phyloP scores from a whole-genome alignment of 1,140 invertebrate species.

The Pollicipes pollicipes region DNA sequence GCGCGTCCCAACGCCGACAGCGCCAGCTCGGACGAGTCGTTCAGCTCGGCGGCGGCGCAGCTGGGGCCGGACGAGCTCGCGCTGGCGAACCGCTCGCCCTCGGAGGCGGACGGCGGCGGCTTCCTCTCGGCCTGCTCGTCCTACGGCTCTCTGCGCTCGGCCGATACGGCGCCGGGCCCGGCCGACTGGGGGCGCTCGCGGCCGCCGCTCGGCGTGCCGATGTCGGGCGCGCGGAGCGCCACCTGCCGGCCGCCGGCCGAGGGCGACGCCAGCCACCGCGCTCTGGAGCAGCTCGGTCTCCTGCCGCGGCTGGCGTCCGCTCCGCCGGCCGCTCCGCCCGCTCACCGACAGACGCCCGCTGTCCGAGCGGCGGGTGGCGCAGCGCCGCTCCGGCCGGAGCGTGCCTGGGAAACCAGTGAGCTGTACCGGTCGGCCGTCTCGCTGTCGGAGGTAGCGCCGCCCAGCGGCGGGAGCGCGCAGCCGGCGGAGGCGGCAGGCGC shows the following conservation, averaged over 20 bases:
- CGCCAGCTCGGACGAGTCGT: background rate
- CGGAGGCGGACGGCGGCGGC: background rate
- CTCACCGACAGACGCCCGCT: too few relatives aligned
- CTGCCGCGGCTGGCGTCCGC: background rate
- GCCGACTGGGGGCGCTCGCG: too few relatives aligned
- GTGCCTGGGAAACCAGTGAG: background rate
- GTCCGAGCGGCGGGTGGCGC: too few relatives aligned
- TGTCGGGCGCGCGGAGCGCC: background rate
- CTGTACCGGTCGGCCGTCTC: background rate
- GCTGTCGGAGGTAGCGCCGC: background rate
- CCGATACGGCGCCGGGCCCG: too few relatives aligned
- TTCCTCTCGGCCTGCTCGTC: background rate
- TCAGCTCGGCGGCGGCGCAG: background rate
- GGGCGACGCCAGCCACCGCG: too few relatives aligned
- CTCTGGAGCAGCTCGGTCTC: background rate
- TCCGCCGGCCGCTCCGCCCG: too few relatives aligned
- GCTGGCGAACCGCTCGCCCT: background rate
- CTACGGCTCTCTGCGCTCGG: background rate
- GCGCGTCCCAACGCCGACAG: too few relatives aligned
- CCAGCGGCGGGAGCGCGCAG: too few relatives aligned
- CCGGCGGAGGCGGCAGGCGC: too few relatives aligned
- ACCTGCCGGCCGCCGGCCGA: background rate
- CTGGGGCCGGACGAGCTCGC: background rate
- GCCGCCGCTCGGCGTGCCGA: background rate
- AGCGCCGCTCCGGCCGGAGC: too few relatives aligned